Conservation (phyloP, 2,888 invertebrate species). For the Acrobeloides nanus region DNA sequence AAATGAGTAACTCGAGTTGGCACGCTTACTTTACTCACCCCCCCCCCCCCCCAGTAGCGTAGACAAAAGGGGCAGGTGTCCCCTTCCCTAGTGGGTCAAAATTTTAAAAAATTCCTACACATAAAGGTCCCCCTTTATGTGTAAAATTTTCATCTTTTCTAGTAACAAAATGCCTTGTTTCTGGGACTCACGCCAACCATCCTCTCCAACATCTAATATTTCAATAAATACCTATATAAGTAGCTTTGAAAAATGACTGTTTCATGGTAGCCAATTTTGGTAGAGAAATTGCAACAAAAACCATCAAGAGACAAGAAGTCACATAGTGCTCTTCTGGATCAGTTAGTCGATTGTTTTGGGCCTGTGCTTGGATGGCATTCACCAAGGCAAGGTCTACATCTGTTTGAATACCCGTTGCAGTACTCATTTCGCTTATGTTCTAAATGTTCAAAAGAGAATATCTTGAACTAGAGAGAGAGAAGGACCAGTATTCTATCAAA, state of each 20-base stretch:
- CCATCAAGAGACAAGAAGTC: conserved; percentile 88
- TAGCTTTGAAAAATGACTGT: conserved; percentile 23
- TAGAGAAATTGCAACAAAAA: conserved; percentile 66
- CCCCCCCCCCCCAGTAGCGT: too few species aligned
- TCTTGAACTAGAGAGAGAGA: conserved; percentile 8
- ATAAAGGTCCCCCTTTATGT: too few species aligned
- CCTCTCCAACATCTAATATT: too few species aligned
- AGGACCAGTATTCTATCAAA: not conserved
- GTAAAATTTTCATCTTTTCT: too few species aligned
- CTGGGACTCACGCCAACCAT: too few species aligned
- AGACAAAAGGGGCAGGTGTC: too few species aligned
- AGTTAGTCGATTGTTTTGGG: conserved; percentile 2
- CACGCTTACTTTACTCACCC: too few species aligned
- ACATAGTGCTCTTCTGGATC: conserved; percentile 38
- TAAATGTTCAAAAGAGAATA: conserved; percentile 56
- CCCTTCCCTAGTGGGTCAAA: too few species aligned
- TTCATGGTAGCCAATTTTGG: conserved; percentile 24
- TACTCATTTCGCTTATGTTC: conserved; percentile 92
- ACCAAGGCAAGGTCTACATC: conserved; percentile 91
- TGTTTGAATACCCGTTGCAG: conserved; percentile 84
- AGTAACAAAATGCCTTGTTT: too few species aligned
- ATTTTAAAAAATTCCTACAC: too few species aligned
- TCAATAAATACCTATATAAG: conserved; percentile 16
- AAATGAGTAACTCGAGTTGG: too few species aligned
- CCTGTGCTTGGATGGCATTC: conserved; percentile 66